These are phyloP conservation scores for Philereme transversata DNA, from an alignment of 2,888 invertebrate species.

Conservation along the genomic window DNA sequence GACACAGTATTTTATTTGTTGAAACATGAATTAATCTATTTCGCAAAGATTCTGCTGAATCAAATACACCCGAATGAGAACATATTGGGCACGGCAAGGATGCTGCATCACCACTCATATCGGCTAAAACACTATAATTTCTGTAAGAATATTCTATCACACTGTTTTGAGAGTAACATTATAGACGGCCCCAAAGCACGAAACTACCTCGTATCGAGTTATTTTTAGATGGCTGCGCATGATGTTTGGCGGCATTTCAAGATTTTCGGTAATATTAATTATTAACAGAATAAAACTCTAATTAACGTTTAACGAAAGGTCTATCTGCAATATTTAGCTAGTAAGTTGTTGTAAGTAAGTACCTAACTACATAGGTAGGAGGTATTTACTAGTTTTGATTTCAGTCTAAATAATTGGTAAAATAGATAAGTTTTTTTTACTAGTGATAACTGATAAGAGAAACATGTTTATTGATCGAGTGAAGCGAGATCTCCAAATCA, in stretches of 20 bases:
- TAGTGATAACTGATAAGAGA: no score
- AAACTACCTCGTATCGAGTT: conserved; percentile 67
- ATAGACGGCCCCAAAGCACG: conserved; percentile 39
- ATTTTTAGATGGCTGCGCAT: conserved; percentile 70
- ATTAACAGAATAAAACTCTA: no score
- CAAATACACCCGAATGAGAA: conserved; percentile 87
- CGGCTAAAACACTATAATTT: conserved; percentile 23
- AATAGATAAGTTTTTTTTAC: no score
- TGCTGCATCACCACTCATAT: conserved; percentile 80
- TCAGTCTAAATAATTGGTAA: no score
- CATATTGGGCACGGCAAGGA: conserved; percentile 91
- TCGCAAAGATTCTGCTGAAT: conserved; percentile 87
- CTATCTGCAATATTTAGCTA: no score
- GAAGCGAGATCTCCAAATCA: no score
- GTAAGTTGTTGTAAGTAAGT: no score
- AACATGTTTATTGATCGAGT: no score
- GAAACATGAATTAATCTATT: conserved; percentile 89
- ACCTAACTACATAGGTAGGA: no score
- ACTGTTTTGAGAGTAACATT: conserved; percentile 4
- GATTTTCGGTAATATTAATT: conserved; percentile 43
- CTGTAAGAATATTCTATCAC: conserved; percentile 10
- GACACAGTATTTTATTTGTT: conserved; percentile 89
- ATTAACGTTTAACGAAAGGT: no score
- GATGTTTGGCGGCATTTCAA: conserved; percentile 76
- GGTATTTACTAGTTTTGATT: no score